These are phyloP conservation scores for Hirtodrosophila histrioides DNA, from an alignment of 2,888 invertebrate genomes.

Conservation along the genomic window DNA sequence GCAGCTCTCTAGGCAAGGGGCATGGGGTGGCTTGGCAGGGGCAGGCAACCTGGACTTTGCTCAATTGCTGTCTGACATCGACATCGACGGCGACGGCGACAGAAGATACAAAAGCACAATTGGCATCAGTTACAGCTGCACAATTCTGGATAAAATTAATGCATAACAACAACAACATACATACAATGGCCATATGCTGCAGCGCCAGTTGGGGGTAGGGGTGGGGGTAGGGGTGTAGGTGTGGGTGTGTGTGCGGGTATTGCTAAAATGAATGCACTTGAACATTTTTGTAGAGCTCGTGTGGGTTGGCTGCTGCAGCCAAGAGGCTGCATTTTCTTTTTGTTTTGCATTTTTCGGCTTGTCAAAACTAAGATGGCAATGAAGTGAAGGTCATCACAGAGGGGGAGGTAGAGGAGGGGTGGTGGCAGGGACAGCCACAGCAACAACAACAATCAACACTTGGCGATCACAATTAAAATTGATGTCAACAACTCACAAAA, in stretches of 20 bases:
- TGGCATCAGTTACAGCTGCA: slow-evolving; percentile 77
- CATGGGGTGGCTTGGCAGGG: not conserved
- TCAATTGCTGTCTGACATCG: slow-evolving; percentile 65
- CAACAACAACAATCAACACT: slow-evolving; percentile 49
- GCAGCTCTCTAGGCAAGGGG: slow-evolving; percentile 3
- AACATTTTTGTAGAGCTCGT: slow-evolving; percentile 20
- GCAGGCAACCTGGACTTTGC: slow-evolving; percentile 62
- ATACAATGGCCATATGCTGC: not conserved
- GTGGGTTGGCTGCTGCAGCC: not conserved
- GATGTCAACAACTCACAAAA: slow-evolving; percentile 74
- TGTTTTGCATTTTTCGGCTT: slow-evolving; percentile 40
- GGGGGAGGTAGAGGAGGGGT: not conserved
- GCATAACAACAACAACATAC: slow-evolving; percentile 30
- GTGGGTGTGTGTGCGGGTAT: not conserved
- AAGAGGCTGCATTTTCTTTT: slow-evolving; percentile 27
- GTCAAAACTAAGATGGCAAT: slow-evolving; percentile 56
- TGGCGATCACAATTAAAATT: slow-evolving; percentile 73
- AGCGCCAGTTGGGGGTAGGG: not conserved
- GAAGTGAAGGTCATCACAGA: slow-evolving; percentile 45
- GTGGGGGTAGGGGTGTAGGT: not conserved
- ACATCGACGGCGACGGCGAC: slow-evolving; percentile 10
- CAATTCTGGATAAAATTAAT: slow-evolving; percentile 78
- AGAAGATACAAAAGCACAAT: slow-evolving; percentile 63
- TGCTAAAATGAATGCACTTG: slow-evolving; percentile 52
- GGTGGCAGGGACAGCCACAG: not conserved